phyloP scores from a whole-genome alignment of 1,140 invertebrate species.

The Vanessa atalanta region DNA sequence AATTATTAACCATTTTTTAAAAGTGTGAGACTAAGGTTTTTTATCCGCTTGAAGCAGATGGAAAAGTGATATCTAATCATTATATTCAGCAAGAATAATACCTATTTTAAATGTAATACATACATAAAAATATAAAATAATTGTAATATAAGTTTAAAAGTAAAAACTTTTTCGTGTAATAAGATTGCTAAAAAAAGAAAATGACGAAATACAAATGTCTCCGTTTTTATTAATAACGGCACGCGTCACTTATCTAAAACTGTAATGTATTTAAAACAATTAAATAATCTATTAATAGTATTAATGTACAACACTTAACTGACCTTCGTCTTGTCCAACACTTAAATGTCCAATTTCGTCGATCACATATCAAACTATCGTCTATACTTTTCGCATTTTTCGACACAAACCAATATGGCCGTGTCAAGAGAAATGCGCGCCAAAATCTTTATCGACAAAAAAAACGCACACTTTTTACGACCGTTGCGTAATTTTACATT shows the following conservation, averaged over 20 bases:
- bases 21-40: too few species aligned
- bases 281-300: not conserved
- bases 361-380: constrained; percentile 31
- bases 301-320: constrained; percentile 30
- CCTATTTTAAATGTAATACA: too few species aligned
- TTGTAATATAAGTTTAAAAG: too few species aligned
- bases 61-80: too few species aligned
- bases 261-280: not conserved
- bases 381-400: constrained; percentile 28
- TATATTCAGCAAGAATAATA: too few species aligned
- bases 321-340: constrained; percentile 31
- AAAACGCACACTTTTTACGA: constrained; percentile 3
- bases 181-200: not conserved
- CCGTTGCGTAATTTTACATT: constrained; percentile 29
- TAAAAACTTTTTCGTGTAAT: too few species aligned
- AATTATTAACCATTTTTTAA: not conserved
- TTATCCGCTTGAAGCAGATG: too few species aligned
- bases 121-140: too few species aligned
- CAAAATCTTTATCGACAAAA: constrained; percentile 5
- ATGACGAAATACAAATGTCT: not conserved
- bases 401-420: constrained; percentile 23
- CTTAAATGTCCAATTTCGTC: constrained; percentile 28
- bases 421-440: constrained; percentile 32
- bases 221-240: not conserved
- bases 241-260: not conserved